A percentile compares a stretch with the other conserved stretches of the same genome.
phyloP scores from a whole-genome alignment of 2,888 invertebrate genomes.

The Pemphredon lugubris region DNA sequence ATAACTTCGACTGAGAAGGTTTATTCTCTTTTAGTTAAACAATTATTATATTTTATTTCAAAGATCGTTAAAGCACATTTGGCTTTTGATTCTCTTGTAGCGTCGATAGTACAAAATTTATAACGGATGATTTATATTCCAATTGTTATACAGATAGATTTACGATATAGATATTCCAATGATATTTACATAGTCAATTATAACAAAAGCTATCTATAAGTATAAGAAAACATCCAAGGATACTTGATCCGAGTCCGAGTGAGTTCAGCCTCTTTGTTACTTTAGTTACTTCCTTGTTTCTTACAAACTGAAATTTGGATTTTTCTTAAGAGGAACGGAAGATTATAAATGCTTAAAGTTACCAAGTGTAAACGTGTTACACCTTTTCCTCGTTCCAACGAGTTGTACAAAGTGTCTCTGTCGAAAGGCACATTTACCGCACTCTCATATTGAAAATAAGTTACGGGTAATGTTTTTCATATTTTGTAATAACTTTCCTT shows the following conservation, averaged over 20 bases:
- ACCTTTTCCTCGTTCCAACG: not conserved
- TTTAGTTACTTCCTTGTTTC: slow-evolving; percentile 11
- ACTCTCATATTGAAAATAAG: slow-evolving; percentile 10
- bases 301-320: not conserved
- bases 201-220: slow-evolving; percentile 24
- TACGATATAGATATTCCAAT: slow-evolving; percentile 22
- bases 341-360: slow-evolving; percentile 6
- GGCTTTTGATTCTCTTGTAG: not conserved
- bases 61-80: not conserved
- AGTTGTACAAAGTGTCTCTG: not conserved
- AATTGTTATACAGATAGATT: slow-evolving; percentile 16
- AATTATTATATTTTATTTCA: not conserved
- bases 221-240: slow-evolving; percentile 44
- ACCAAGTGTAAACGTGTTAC: no score
- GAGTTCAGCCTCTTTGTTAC: slow-evolving; percentile 3
- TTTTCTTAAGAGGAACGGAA: slow-evolving; percentile 1
- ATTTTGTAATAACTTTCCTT: no score
- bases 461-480: slow-evolving; percentile 13
- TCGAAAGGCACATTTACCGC: slow-evolving; percentile 2
- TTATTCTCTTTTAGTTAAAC: no score
- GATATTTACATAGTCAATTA: slow-evolving; percentile 49
- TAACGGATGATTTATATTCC: slow-evolving; percentile 12
- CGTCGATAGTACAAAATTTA: not conserved
- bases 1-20: no score
- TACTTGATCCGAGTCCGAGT: slow-evolving; percentile 28